Evolutionary conservation across 2,797 vertebrate genomes (phyloP).

Genomic region (Fratercula arctica): DNA sequence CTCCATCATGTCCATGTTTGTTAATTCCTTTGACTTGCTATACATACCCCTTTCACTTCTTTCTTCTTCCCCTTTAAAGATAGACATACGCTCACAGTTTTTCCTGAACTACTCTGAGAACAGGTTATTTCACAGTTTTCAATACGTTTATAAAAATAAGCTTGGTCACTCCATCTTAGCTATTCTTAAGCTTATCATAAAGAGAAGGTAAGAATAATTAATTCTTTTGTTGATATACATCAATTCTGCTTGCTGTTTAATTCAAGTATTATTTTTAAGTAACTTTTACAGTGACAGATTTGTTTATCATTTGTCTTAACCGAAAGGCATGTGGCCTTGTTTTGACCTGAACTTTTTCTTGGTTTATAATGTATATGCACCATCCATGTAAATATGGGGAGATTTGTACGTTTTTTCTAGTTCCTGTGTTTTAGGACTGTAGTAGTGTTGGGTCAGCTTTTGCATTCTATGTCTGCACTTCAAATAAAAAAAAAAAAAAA

Average conservation of each 20-base stretch:
- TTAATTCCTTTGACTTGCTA: neutral
- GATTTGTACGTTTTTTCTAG: neutral
- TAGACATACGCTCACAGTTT: neutral
- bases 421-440: neutral
- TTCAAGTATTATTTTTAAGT: neutral
- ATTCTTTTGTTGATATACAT: neutral
- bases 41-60: neutral
- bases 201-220: neutral
- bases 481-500: neutral
- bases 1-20: neutral
- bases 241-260: neutral
- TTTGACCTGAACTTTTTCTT: neutral
- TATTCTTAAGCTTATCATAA: neutral
- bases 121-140: neutral
- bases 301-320: neutral
- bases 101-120: neutral
- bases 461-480: neutral
- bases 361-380: neutral
- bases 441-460: neutral
- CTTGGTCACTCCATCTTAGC: neutral
- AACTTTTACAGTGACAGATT: neutral
- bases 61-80: neutral
- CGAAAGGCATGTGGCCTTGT: neutral
- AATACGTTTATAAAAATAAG: neutral
- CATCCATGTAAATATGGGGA: neutral